phyloP scores from a whole-genome alignment of 1,140 invertebrate genomes.

The Neodiprion fabricii region DNA sequence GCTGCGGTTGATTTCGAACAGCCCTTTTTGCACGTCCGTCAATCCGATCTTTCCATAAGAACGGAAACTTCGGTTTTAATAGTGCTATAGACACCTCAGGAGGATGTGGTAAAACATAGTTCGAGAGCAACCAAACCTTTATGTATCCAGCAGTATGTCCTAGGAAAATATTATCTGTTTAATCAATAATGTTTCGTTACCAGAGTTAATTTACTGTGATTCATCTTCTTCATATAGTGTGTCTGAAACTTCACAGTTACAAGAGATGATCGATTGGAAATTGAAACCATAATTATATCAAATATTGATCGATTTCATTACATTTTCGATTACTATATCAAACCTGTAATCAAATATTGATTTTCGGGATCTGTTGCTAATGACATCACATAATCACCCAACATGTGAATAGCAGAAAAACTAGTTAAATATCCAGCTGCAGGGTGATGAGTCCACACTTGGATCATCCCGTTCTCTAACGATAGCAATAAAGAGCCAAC shows the following conservation, averaged over 20 bases:
- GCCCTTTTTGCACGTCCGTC: slow-evolving; percentile 69
- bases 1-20: slow-evolving; percentile 65
- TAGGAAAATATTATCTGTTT: slow-evolving; percentile 28
- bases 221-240: too few species aligned
- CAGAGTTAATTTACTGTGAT: background rate
- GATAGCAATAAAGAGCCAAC: slow-evolving; percentile 70
- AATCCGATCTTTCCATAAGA: slow-evolving; percentile 68
- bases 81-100: slow-evolving; percentile 61
- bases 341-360: slow-evolving; percentile 71
- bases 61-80: slow-evolving; percentile 72
- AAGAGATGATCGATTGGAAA: too few species aligned
- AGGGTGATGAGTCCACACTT: slow-evolving; percentile 77
- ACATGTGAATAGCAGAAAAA: slow-evolving; percentile 70
- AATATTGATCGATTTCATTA: too few species aligned
- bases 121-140: slow-evolving; percentile 74
- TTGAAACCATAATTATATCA: too few species aligned
- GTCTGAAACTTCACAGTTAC: too few species aligned
- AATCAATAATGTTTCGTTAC: background rate
- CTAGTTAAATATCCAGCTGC: slow-evolving; percentile 67
- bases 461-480: slow-evolving; percentile 71
- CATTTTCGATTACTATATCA: background rate
- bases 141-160: slow-evolving; percentile 72
- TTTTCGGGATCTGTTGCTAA: slow-evolving; percentile 71
- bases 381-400: slow-evolving; percentile 70
- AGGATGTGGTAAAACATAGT: slow-evolving; percentile 58